Evolutionary conservation across 2,888 invertebrate species (phyloP).

Genomic region (Parthenolecanium corni): DNA sequence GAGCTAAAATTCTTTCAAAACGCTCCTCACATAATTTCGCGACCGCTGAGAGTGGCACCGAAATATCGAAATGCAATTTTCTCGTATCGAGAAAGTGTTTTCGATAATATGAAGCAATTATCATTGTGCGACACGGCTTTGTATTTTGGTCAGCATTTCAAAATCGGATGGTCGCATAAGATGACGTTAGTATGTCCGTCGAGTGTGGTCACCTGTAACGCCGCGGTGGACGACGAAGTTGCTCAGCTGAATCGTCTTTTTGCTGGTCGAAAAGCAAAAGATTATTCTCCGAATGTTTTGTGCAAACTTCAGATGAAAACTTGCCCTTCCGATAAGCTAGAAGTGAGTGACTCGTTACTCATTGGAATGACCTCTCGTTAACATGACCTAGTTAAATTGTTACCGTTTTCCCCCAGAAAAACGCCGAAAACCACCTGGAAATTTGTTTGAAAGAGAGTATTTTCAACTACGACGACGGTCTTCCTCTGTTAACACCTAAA

Average conservation of each 20-base stretch:
- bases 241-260: conserved; percentile 18
- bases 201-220: neutral
- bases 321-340: neutral
- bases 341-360: conserved; percentile 22
- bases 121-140: conserved; percentile 10
- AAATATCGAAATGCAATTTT: conserved; percentile 16
- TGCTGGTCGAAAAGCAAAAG: conserved; percentile 27
- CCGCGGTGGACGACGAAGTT: conserved; percentile 1
- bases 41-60: conserved; percentile 9
- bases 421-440: conserved; percentile 30
- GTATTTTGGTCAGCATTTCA: conserved; percentile 13
- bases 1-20: conserved; percentile 3
- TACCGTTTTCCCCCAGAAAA: conserved; percentile 25
- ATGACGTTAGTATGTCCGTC: conserved; percentile 24
- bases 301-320: conserved; percentile 29
- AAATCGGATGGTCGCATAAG: conserved; percentile 28
- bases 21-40: neutral
- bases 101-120: neutral
- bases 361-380: too few species aligned
- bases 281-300: conserved; percentile 26
- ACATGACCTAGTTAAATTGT: too few species aligned
- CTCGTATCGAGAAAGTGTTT: conserved; percentile 10
- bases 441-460: conserved; percentile 30
- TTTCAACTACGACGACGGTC: conserved; percentile 14
- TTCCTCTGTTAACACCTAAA: conserved; percentile 35